Base-by-base conservation (phyloP, 2,797 vertebrate genomes). In the Crax fasciolata region DNA sequence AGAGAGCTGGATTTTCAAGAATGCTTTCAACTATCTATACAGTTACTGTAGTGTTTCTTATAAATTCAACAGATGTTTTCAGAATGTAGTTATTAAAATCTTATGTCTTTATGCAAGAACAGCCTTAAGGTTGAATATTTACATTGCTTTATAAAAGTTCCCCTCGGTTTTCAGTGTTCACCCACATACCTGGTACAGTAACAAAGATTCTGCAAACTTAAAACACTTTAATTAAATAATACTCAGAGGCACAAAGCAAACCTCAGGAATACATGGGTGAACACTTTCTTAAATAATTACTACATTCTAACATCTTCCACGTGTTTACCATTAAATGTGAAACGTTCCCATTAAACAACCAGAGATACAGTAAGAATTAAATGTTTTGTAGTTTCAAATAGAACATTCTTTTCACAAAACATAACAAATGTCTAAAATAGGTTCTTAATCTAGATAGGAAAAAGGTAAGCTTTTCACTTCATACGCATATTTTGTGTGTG, bases 351-450 rank as follows among this genome's bases (percentile, higher is more conserved):
- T 97, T 97, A 95, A 97, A 98, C 96, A 97, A 97, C 97, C 97
- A 98, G 97, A 98, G 97, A 98, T 97, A 98, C 97, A 97, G 97
- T 98, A 98, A 98, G 97, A 98, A 98, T 98, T 97, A 97, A 98
- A 97, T 97, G 97, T 97, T 97, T 98, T 95, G 97, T 97, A 98
- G 96, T 97, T 98, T 98, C 98, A 98, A 98, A 98, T 98, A 98
- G 98, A 98, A 98, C 97, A 98, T 98, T 98, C 96, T 98, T 97
- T 93, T 97, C 98, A 98, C 98, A 98, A 98, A 98, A 98, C 97
- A 97, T 98, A 98, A 98, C 97, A 98, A 97, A 97, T 97, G 98
- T 98, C 97, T 98, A 98, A 98, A 98, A 98, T 98, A 98, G 97
- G 98, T 98, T 97, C 97, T 98, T 97, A 98, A 96, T 98, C 98